A percentile compares a stretch with the other conserved stretches of the same genome.
These are phyloP conservation scores for Drosophila mimetica DNA, from an alignment of 2,888 invertebrate species.

Conservation along the genomic window DNA sequence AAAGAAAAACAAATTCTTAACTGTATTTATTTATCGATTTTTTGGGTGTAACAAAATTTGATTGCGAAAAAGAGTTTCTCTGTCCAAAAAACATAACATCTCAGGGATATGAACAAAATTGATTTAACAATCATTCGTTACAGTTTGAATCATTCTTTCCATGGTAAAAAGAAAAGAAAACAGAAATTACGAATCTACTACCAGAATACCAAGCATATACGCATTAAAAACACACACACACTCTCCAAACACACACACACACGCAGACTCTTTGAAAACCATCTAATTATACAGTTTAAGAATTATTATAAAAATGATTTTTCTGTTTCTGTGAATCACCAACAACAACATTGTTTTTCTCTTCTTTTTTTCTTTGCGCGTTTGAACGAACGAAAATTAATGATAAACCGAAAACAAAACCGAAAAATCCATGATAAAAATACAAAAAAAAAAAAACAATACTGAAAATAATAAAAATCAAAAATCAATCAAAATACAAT, in stretches of 20 bases:
- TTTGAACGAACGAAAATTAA: slow-evolving; percentile 73
- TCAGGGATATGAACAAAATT: slow-evolving; percentile 29
- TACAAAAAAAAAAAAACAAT: slow-evolving; percentile 1
- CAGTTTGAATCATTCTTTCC: slow-evolving; percentile 47
- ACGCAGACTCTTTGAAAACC: slow-evolving; percentile 51
- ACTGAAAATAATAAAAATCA: slow-evolving; percentile 23
- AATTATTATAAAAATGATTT: slow-evolving; percentile 79
- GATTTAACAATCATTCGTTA: slow-evolving; percentile 30
- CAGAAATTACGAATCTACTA: slow-evolving; percentile 37
- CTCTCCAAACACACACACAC: slow-evolving; percentile 40
- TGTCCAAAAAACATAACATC: slow-evolving; percentile 14
- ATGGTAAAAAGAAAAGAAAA: slow-evolving; percentile 48
- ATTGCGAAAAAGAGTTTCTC: slow-evolving; percentile 54
- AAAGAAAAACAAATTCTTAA: slow-evolving; percentile 27
- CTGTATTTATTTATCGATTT: slow-evolving; percentile 54
- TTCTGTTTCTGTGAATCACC: slow-evolving; percentile 84
- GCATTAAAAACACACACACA: slow-evolving; percentile 35
- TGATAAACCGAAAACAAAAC: slow-evolving; percentile 32
- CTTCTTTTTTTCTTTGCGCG: slow-evolving; percentile 84
- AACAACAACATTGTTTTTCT: slow-evolving; percentile 85
- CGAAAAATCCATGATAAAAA: slow-evolving; percentile 16
- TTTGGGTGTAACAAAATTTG: slow-evolving; percentile 82
- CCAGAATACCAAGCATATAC: slow-evolving; percentile 32
- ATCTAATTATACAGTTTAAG: slow-evolving; percentile 75
- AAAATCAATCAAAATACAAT: slow-evolving; percentile 39